These are phyloP conservation scores for Isoperla grammatica DNA, from an alignment of 2,888 invertebrate species.

Conservation along the genomic window DNA sequence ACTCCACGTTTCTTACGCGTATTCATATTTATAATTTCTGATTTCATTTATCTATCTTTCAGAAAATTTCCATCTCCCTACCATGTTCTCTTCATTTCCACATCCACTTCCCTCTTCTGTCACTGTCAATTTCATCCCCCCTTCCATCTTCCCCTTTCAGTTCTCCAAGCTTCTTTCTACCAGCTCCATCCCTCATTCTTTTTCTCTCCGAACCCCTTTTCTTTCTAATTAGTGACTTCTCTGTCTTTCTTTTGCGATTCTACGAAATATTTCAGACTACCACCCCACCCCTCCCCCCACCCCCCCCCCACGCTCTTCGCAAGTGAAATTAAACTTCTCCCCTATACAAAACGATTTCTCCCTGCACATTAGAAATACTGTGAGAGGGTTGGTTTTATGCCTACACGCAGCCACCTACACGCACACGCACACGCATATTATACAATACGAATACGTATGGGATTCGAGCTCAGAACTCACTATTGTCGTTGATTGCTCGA, in stretches of 20 bases:
- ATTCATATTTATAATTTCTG: constrained; percentile 19
- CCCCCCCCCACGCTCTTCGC: constrained; percentile 32
- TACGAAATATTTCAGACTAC: constrained; percentile 18
- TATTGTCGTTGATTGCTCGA: too few species aligned
- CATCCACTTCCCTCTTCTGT: constrained; percentile 27
- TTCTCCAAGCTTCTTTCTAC: constrained; percentile 18
- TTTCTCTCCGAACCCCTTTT: constrained; percentile 26
- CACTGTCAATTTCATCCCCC: constrained; percentile 30
- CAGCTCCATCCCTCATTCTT: constrained; percentile 20
- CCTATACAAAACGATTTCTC: constrained; percentile 34
- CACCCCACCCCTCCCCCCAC: constrained; percentile 10
- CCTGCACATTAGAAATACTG: constrained; percentile 28
- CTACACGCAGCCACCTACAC: not conserved
- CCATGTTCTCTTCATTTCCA: constrained; percentile 19
- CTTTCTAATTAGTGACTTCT: constrained; percentile 32
- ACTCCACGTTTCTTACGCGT: constrained; percentile 13
- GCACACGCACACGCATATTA: constrained; percentile 5
- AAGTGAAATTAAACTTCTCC: constrained; percentile 38
- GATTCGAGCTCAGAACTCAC: too few species aligned
- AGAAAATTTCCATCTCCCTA: constrained; percentile 17
- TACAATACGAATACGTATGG: not conserved
- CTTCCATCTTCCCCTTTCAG: constrained; percentile 14
- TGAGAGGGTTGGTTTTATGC: constrained; percentile 13
- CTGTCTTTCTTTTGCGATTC: constrained; percentile 25
- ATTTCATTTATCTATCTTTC: constrained; percentile 20